phyloP scores from a whole-genome alignment of 2,888 invertebrate genomes.

The Euzophera pinguis region DNA sequence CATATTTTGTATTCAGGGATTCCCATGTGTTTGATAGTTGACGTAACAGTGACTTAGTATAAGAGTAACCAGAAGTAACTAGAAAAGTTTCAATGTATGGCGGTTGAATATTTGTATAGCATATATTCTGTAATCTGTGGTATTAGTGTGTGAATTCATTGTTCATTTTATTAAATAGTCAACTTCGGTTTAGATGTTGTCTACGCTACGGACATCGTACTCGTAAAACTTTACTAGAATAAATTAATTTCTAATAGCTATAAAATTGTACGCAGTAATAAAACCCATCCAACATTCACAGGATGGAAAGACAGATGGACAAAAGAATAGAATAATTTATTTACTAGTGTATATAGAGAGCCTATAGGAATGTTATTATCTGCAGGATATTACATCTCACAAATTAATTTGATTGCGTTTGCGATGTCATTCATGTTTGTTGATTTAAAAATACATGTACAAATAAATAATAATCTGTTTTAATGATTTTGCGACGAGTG shows the following conservation, averaged over 20 bases:
- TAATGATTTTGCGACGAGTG: background rate
- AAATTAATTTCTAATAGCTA: conserved; percentile 3
- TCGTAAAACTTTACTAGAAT: conserved; percentile 5
- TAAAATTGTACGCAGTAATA: background rate
- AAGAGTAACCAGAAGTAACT: no score
- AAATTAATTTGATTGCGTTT: background rate
- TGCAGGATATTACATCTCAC: conserved; percentile 13
- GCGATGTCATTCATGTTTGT: background rate
- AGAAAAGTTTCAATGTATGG: no score
- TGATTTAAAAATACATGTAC: background rate
- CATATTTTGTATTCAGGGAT: no score
- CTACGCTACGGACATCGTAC: background rate
- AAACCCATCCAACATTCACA: background rate
- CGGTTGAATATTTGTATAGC: no score
- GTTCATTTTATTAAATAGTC: background rate
- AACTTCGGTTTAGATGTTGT: background rate
- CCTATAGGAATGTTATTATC: conserved; percentile 13
- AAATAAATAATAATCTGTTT: background rate
- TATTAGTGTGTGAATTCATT: no score
- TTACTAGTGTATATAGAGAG: background rate
- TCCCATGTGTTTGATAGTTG: no score
- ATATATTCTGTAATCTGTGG: no score
- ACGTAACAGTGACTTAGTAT: no score
- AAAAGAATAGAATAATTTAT: conserved; percentile 1
- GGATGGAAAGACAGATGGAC: background rate